These are phyloP conservation scores for Jordanella pulchra DNA, from an alignment of 2,797 vertebrate species.

Conservation along the genomic window DNA sequence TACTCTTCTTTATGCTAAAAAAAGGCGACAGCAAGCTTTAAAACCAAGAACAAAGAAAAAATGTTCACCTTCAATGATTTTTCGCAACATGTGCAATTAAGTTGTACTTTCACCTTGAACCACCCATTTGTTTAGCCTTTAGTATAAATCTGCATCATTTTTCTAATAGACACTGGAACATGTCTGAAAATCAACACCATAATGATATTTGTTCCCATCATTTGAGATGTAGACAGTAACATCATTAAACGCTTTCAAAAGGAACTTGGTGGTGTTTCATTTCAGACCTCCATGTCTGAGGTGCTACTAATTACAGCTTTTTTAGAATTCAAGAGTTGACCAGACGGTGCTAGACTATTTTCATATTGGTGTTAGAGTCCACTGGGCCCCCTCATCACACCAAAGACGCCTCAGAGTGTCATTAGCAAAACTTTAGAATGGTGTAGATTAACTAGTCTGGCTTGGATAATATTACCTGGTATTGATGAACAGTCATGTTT, in stretches of 20 bases:
- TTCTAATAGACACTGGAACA: constrained; percentile 62
- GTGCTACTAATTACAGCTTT: constrained; percentile 77
- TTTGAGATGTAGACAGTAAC: constrained; percentile 62
- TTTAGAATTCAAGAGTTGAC: constrained; percentile 66
- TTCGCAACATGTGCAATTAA: constrained; percentile 49
- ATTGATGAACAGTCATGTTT: constrained; percentile 83
- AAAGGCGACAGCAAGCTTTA: constrained; percentile 18
- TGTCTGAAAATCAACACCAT: constrained; percentile 73
- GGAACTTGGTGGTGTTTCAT: constrained; percentile 66
- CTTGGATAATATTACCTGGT: constrained; percentile 80
- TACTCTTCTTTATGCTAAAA: constrained; percentile 6
- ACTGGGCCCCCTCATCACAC: constrained; percentile 52
- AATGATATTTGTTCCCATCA: constrained; percentile 54
- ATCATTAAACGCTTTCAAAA: constrained; percentile 72
- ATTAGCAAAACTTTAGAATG: constrained; percentile 64
- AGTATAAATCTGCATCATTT: constrained; percentile 58
- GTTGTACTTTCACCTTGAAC: constrained; percentile 53
- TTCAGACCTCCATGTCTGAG: constrained; percentile 69
- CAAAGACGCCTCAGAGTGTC: constrained; percentile 64
- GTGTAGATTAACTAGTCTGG: constrained; percentile 66
- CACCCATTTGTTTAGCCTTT: constrained; percentile 67
- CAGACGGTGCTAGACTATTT: constrained; percentile 71
- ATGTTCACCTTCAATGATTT: constrained; percentile 19
- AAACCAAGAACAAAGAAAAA: constrained; percentile 19
- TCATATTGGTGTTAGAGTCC: constrained; percentile 64